A percentile compares a stretch with the other conserved stretches of the same genome.
Conservation (phyloP, 1,140 invertebrate genomes). For the Aplysia californica region DNA sequence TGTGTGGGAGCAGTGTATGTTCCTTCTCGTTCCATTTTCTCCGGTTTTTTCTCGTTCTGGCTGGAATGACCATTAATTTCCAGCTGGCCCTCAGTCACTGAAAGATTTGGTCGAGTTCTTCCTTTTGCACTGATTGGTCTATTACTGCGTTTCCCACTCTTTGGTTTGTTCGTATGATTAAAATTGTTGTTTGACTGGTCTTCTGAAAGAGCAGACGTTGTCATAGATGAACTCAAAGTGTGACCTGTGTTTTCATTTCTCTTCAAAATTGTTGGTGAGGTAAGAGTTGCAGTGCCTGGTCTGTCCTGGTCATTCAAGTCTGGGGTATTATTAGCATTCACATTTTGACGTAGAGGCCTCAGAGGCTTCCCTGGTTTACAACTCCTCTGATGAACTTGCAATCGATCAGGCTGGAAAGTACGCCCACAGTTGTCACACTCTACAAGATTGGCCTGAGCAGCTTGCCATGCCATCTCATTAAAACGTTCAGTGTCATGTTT, state of each 20-base stretch:
- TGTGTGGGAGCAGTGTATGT: slow-evolving; percentile 45
- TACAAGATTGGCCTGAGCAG: slow-evolving; percentile 71
- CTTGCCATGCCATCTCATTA: slow-evolving; percentile 64
- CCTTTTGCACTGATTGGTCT: slow-evolving; percentile 29
- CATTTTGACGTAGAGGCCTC: slow-evolving; percentile 27
- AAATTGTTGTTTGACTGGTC: slow-evolving; percentile 1
- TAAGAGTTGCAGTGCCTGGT: slow-evolving; percentile 40
- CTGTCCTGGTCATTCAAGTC: slow-evolving; percentile 13
- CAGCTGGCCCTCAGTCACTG: slow-evolving; percentile 4
- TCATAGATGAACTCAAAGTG: too few relatives aligned
- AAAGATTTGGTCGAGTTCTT: slow-evolving; percentile 5
- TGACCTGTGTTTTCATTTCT: too few relatives aligned
- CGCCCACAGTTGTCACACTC: slow-evolving; percentile 77
- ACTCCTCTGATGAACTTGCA: slow-evolving; percentile 76
- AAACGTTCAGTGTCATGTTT: slow-evolving; percentile 44
- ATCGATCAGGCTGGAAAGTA: slow-evolving; percentile 77
- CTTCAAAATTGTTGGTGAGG: slow-evolving; percentile 36
- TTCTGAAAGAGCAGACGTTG: background rate
- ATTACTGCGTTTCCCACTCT: slow-evolving; percentile 9
- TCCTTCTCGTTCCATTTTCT: slow-evolving; percentile 23
- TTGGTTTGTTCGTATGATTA: background rate
- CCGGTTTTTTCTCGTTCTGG: background rate
- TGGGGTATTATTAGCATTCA: slow-evolving; percentile 5
- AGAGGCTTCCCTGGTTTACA: slow-evolving; percentile 68
- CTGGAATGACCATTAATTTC: background rate